A percentile compares a stretch with the other conserved stretches of the same genome.
Conservation (phyloP, 2,797 vertebrate genomes). For the Gallinago solitaria region DNA sequence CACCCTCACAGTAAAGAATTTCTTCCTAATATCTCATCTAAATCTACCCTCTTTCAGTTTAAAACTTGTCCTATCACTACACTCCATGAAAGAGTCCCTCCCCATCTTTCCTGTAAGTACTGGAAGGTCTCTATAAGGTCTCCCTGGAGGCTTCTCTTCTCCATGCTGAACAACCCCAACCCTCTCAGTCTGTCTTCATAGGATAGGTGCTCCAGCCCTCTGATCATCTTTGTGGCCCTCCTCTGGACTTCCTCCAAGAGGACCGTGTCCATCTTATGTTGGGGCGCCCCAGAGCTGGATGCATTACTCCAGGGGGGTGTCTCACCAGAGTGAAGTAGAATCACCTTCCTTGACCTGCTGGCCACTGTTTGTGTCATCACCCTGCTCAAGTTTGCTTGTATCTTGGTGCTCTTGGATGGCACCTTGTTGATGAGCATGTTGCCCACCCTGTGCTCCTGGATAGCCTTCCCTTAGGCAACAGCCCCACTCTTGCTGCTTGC, state of each 20-base stretch:
- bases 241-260: background rate
- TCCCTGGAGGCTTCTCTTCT: background rate
- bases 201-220: background rate
- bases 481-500: background rate
- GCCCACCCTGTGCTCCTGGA: background rate
- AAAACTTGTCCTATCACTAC: background rate
- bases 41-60: background rate
- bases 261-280: background rate
- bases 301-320: background rate
- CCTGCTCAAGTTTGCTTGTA: background rate
- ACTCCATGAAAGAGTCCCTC: background rate
- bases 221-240: background rate
- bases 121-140: background rate
- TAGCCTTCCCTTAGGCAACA: accelerated
- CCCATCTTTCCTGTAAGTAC: background rate
- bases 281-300: background rate
- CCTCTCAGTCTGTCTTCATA: background rate
- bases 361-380: background rate
- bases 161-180: background rate
- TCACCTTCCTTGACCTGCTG: background rate
- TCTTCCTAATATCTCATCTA: background rate
- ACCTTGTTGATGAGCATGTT: accelerated
- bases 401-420: background rate
- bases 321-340: background rate
- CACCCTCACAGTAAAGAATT: background rate